phyloP scores from a whole-genome alignment of 2,113 vertebrate species.

The Macroglossus sobrinus region DNA sequence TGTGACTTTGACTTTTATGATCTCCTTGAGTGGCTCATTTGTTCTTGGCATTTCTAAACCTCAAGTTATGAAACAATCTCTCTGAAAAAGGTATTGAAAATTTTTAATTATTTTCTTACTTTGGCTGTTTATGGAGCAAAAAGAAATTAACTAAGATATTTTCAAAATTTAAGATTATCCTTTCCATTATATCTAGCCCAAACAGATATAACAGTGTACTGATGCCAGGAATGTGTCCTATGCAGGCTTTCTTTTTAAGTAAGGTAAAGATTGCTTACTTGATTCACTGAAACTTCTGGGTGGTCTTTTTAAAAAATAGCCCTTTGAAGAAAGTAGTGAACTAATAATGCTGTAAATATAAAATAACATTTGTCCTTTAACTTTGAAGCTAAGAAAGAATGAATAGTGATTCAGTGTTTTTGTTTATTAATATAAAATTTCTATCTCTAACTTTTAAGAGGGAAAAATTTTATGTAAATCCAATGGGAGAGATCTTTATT shows the following conservation, averaged over 20 bases:
- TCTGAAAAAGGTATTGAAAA: constrained; percentile 1
- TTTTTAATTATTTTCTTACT: neutral
- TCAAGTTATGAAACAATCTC: neutral
- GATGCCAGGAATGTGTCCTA: neutral
- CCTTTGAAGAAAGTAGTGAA: constrained; percentile 45
- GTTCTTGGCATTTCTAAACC: neutral
- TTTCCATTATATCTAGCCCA: neutral
- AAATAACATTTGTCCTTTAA: constrained; percentile 33
- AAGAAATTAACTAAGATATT: neutral
- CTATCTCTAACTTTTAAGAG: neutral
- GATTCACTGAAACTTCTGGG: constrained; percentile 60
- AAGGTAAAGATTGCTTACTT: constrained; percentile 33
- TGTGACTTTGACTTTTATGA: constrained; percentile 38
- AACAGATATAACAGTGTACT: neutral
- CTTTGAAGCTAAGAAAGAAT: constrained; percentile 28
- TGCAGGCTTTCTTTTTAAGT: neutral
- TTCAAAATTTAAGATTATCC: neutral
- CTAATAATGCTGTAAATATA: constrained; percentile 34
- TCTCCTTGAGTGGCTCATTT: constrained; percentile 63
- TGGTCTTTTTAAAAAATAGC: constrained; percentile 65
- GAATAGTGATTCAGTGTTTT: neutral
- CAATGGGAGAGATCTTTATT: neutral
- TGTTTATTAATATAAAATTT: constrained; percentile 46
- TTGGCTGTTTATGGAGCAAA: neutral
- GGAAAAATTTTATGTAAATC: neutral